phyloP scores from a whole-genome alignment of 2,888 invertebrate species.

The Drosophila nigricruria region DNA sequence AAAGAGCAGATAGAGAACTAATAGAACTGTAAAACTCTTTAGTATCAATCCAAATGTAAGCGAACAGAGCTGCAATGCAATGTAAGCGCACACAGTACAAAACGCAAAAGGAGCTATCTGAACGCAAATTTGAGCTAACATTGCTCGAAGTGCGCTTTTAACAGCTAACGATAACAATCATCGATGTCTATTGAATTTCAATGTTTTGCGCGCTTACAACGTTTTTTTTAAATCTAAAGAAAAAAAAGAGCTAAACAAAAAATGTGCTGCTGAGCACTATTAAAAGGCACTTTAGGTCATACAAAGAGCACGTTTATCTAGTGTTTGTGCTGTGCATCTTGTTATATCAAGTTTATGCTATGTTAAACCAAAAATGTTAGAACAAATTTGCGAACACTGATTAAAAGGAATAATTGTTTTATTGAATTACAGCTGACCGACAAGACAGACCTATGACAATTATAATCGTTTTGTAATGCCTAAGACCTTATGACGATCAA shows the following conservation, averaged over 20 bases:
- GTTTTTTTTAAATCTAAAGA: too few species aligned
- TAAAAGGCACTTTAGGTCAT: too few species aligned
- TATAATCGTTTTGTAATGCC: conserved; percentile 16
- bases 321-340: too few species aligned
- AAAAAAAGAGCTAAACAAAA: background rate
- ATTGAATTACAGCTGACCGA: background rate
- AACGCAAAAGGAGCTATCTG: background rate
- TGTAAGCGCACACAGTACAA: background rate
- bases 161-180: background rate
- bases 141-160: background rate
- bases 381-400: background rate
- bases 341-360: too few species aligned
- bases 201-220: background rate
- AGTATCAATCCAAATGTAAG: background rate
- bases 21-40: background rate
- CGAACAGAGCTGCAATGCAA: background rate
- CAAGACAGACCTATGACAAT: background rate
- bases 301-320: too few species aligned
- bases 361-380: background rate
- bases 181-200: background rate
- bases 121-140: background rate
- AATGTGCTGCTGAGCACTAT: background rate
- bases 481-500: conserved; percentile 19
- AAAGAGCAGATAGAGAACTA: background rate
- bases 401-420: background rate